These are phyloP conservation scores for Pristionchus fissidentatus DNA, from an alignment of 2,888 invertebrate species.

Conservation along the genomic window DNA sequence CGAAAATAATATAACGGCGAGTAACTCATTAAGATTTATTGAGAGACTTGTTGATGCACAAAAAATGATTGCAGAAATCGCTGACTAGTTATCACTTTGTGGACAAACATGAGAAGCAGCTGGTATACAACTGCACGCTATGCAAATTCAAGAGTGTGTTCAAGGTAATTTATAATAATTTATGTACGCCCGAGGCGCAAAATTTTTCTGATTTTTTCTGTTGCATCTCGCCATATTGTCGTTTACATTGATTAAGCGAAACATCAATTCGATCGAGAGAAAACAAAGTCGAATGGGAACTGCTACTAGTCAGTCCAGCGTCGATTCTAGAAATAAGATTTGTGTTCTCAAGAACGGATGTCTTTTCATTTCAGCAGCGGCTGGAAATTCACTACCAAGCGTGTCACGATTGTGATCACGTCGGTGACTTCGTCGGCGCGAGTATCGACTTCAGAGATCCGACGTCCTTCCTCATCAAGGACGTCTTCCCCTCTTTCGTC, in stretches of 20 bases:
- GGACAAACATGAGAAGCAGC: background rate
- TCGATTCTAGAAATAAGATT: no score
- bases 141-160: background rate
- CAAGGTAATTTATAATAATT: background rate
- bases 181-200: background rate
- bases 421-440: background rate
- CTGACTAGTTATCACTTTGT: background rate
- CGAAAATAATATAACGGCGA: background rate
- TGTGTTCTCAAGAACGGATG: no score
- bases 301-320: no score
- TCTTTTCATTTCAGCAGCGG: background rate
- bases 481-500: no score
- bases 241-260: background rate
- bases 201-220: background rate
- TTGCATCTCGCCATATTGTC: no score
- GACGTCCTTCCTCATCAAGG: background rate
- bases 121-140: background rate
- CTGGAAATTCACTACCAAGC: background rate
- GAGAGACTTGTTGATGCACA: background rate
- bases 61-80: background rate
- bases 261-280: background rate
- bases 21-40: background rate
- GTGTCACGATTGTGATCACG: background rate
- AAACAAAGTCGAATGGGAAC: no score
- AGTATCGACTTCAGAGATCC: background rate